These are phyloP conservation scores for Eueides isabella DNA, from an alignment of 1,140 invertebrate genomes.

Conservation along the genomic window DNA sequence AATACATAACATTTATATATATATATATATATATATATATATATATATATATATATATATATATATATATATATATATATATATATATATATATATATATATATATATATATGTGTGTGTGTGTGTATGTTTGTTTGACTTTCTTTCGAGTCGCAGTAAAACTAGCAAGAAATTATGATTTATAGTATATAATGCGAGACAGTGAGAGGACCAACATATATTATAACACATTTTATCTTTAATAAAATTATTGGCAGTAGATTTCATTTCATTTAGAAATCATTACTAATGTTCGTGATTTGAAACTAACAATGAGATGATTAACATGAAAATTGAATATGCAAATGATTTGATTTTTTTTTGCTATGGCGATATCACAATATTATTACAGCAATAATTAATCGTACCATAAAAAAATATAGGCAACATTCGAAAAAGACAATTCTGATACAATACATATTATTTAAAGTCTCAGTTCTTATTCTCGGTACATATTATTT, in stretches of 20 bases:
- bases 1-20: no score
- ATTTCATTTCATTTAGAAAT: not conserved
- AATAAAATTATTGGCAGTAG: not conserved
- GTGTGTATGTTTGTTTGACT: slow-evolving; percentile 8
- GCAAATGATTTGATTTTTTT: no score
- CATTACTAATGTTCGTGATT: not conserved
- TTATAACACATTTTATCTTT: not conserved
- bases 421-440: no score
- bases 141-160: not conserved
- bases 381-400: no score
- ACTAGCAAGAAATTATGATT: slow-evolving; percentile 12
- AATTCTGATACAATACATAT: no score
- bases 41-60: not conserved
- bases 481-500: no score
- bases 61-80: not conserved
- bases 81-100: not conserved
- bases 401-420: no score
- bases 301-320: not conserved
- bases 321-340: no score
- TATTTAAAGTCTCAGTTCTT: no score
- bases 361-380: not conserved
- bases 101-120: not conserved
- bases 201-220: not conserved
- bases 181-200: slow-evolving; percentile 1
- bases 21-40: not conserved